Percentiles rank a stretch among this genome's conserved stretches.
These are phyloP conservation scores for Conops quadrifasciatus DNA, from an alignment of 2,888 invertebrate genomes.

Conservation along the genomic window DNA sequence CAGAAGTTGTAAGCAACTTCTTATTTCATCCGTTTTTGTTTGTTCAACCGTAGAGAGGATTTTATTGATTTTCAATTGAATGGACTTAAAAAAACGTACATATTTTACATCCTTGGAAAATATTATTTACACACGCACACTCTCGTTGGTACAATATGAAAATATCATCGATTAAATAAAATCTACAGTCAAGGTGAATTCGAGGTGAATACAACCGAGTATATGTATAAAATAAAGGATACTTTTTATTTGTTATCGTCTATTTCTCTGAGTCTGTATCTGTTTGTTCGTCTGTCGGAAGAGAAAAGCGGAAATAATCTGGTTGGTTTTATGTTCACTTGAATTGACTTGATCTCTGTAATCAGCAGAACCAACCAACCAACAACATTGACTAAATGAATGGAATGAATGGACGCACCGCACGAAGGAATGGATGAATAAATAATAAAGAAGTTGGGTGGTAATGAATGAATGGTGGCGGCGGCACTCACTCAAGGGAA, in stretches of 20 bases:
- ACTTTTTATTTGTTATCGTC: slow-evolving; percentile 6
- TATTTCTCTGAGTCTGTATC: too few relatives aligned
- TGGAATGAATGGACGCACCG: neutral
- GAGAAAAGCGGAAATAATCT: slow-evolving; percentile 9
- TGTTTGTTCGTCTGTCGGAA: slow-evolving; percentile 10
- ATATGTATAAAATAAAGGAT: neutral
- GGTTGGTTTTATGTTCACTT: slow-evolving; percentile 3
- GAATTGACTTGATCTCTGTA: slow-evolving; percentile 10
- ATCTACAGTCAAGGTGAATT: slow-evolving; percentile 22
- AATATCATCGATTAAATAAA: neutral
- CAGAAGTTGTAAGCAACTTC: too few relatives aligned
- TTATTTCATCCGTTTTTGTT: too few relatives aligned
- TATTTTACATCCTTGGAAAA: slow-evolving; percentile 34
- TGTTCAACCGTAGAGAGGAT: too few relatives aligned
- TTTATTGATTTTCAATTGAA: too few relatives aligned
- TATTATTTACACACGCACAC: slow-evolving; percentile 5
- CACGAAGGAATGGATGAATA: neutral
- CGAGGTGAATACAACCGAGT: slow-evolving; percentile 3
- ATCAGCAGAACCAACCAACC: slow-evolving; percentile 1
- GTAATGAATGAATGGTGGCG: too few relatives aligned
- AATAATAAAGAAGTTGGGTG: neutral
- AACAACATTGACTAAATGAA: neutral
- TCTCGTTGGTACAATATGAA: neutral
- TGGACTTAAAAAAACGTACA: neutral
- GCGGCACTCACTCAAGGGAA: too few relatives aligned